These are phyloP conservation scores for Phymorhynchus buccinoides DNA, from an alignment of 1,140 invertebrate species.

Conservation along the genomic window DNA sequence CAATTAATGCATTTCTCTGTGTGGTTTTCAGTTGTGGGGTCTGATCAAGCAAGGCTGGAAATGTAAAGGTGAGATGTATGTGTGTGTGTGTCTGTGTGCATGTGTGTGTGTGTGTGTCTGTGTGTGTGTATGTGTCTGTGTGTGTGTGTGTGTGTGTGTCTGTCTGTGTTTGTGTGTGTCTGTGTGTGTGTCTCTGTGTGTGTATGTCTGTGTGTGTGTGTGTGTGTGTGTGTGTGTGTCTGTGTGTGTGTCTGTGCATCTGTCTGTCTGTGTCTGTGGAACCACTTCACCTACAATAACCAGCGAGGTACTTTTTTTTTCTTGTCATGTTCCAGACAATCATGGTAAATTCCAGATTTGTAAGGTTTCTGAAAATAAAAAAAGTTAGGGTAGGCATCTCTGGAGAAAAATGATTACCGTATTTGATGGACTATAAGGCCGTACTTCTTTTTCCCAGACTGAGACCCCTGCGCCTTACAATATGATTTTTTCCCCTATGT, in stretches of 20 bases:
- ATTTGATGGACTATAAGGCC: too few relatives aligned
- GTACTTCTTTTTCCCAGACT: not conserved
- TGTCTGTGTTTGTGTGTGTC: not conserved
- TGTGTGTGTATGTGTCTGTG: not conserved
- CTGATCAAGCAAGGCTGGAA: slow-evolving; percentile 79
- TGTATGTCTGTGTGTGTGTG: not conserved
- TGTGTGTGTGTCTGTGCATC: slow-evolving; percentile 1
- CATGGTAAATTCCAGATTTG: too few relatives aligned
- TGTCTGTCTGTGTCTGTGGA: not conserved
- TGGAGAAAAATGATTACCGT: too few relatives aligned
- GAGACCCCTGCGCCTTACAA: too few relatives aligned
- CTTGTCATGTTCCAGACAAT: too few relatives aligned
- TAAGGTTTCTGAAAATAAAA: too few relatives aligned
- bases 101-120: slow-evolving; percentile 3
- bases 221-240: not conserved
- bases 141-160: not conserved
- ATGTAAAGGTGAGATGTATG: slow-evolving; percentile 74
- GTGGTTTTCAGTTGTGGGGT: slow-evolving; percentile 76
- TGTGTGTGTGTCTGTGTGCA: slow-evolving; percentile 8
- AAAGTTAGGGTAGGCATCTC: too few relatives aligned
- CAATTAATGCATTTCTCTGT: not conserved
- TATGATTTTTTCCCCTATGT: too few relatives aligned
- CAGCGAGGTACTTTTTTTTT: too few relatives aligned
- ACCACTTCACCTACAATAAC: too few relatives aligned
- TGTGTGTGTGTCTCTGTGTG: not conserved